These are phyloP conservation scores for Synergus umbraculus DNA, from an alignment of 2,888 invertebrate genomes.

Conservation along the genomic window DNA sequence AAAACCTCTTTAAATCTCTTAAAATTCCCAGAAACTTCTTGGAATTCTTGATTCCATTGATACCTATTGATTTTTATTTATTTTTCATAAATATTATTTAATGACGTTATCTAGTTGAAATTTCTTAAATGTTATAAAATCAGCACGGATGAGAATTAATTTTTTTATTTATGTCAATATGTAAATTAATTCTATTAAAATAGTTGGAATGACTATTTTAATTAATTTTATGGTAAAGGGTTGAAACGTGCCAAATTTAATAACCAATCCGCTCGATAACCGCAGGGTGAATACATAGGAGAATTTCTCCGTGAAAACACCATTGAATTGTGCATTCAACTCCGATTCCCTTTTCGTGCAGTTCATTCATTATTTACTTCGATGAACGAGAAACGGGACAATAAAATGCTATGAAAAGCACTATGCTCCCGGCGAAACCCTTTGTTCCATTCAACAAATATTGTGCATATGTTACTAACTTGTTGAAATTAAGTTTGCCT, in stretches of 20 bases:
- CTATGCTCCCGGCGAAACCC: conserved; percentile 6
- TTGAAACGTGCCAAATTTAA: conserved; percentile 12
- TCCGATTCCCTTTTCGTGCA: conserved; percentile 48
- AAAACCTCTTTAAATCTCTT: no score
- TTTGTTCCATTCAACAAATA: conserved; percentile 28
- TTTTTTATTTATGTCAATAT: background rate
- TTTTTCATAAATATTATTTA: background rate
- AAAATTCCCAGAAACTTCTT: no score
- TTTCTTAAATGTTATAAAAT: background rate
- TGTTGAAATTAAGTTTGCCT: conserved; percentile 23
- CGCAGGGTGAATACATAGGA: background rate
- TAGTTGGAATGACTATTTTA: background rate
- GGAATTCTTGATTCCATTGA: no score
- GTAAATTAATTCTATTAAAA: background rate
- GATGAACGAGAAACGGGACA: conserved; percentile 59
- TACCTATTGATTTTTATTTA: background rate
- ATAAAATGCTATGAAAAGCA: conserved; percentile 56
- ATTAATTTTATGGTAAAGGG: conserved; percentile 19
- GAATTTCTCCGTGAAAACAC: conserved; percentile 49
- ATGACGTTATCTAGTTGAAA: background rate
- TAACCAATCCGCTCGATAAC: conserved; percentile 36
- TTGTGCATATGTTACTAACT: background rate
- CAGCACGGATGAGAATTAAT: background rate
- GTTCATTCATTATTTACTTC: conserved; percentile 56
- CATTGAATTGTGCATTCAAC: conserved; percentile 59